Conservation (phyloP, 2,113 vertebrate genomes). For the Sphaerodactylus townsendi region DNA sequence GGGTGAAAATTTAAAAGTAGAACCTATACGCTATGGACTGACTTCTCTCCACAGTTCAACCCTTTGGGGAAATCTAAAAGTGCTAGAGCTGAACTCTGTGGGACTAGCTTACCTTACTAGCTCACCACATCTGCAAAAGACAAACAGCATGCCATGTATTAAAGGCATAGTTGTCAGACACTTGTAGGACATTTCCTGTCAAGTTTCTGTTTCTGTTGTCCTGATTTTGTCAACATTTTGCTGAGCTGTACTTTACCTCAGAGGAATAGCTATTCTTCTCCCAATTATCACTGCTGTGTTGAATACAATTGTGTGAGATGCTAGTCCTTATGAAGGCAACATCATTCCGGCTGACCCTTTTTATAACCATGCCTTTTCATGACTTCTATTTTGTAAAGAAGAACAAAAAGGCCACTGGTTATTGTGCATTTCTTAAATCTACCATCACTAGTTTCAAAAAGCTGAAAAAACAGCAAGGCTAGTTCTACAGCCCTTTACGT, state of each 20-base stretch:
- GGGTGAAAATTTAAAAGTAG: not conserved
- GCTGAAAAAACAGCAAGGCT: not conserved
- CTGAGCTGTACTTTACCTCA: not conserved
- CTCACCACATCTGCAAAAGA: too few species aligned
- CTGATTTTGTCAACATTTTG: not conserved
- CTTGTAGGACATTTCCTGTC: not conserved
- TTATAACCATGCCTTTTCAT: not conserved
- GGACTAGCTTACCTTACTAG: too few species aligned
- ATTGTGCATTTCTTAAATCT: not conserved
- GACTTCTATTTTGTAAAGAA: not conserved
- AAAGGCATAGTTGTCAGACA: not conserved
- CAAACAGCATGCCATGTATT: not conserved
- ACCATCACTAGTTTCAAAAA: not conserved
- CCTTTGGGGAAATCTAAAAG: too few species aligned
- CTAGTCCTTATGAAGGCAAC: not conserved
- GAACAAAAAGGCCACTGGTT: not conserved
- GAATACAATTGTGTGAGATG: not conserved
- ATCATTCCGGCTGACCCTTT: too few species aligned
- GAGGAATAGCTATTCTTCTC: not conserved
- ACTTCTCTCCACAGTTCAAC: too few species aligned
- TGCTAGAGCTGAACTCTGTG: too few species aligned
- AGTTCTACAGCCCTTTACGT: not conserved
- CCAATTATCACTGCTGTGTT: too few species aligned
- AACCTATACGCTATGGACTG: too few species aligned
- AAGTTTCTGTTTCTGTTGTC: not conserved